Conservation (phyloP, 2,888 invertebrate species). For the Erebia aethiops region DNA sequence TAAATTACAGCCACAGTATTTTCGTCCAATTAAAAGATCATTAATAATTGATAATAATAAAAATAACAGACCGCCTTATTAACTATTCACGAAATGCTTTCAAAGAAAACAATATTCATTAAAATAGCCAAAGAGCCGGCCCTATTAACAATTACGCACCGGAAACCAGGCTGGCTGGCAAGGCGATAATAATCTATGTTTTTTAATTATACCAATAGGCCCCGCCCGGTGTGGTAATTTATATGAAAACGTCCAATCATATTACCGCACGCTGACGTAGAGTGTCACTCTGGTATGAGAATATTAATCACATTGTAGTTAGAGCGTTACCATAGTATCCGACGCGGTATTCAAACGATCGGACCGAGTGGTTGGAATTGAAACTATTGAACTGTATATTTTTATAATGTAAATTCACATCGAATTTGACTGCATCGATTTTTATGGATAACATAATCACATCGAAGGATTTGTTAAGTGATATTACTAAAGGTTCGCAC, state of each 20-base stretch:
- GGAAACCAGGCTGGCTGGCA: conserved; percentile 70
- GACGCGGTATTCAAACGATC: conserved; percentile 41
- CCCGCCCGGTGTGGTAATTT: conserved; percentile 70
- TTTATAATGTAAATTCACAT: background rate
- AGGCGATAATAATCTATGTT: conserved; percentile 71
- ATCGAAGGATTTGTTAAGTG: too few relatives aligned
- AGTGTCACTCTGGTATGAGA: conserved; percentile 63
- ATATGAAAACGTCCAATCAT: conserved; percentile 78
- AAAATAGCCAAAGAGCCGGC: conserved; percentile 52
- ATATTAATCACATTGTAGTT: conserved; percentile 70
- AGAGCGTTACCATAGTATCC: conserved; percentile 41
- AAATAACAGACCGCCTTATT: conserved; percentile 28
- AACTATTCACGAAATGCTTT: conserved; percentile 40
- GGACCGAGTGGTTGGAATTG: background rate
- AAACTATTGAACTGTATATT: background rate
- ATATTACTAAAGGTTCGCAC: too few relatives aligned
- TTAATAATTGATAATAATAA: conserved; percentile 30
- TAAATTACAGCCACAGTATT: conserved; percentile 1
- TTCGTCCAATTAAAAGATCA: conserved; percentile 24
- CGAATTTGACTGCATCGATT: too few relatives aligned
- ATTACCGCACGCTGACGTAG: conserved; percentile 71
- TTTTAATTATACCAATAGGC: conserved; percentile 75
- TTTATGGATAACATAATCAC: too few relatives aligned
- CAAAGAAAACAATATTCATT: conserved; percentile 53
- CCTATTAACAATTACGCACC: conserved; percentile 64